Percentiles rank a stretch among this genome's conserved stretches.
Conservation (phyloP, 2,888 invertebrate species). For the Thecophora atra region DNA sequence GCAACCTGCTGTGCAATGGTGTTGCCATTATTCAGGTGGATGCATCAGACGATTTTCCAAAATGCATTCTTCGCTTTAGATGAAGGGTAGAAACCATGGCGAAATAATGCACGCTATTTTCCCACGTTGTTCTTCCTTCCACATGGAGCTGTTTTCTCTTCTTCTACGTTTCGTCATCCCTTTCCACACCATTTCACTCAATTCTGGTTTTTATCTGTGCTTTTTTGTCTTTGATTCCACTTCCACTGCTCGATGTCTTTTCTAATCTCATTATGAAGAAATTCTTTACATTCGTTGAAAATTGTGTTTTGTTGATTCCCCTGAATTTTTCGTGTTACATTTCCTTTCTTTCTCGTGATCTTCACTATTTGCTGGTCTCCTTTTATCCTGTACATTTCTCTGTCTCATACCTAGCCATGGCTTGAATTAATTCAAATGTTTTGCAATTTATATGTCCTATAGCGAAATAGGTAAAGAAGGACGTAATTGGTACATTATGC, state of each 20-base stretch:
- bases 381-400: background rate
- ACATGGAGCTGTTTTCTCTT: no score
- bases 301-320: background rate
- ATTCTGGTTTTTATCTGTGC: background rate
- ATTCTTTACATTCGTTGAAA: constrained; percentile 5
- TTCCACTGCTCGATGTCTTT: background rate
- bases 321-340: background rate
- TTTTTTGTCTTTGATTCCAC: background rate
- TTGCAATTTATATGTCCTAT: constrained; percentile 51
- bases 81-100: no score
- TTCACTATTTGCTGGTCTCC: background rate
- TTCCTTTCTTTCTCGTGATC: background rate
- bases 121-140: no score
- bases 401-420: background rate
- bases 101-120: no score
- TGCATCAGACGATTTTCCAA: background rate
- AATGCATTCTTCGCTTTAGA: constrained; percentile 4
- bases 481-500: no score
- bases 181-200: background rate
- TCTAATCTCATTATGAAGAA: constrained; percentile 20
- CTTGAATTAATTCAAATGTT: constrained; percentile 49
- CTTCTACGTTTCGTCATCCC: background rate
- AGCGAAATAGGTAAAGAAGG: no score
- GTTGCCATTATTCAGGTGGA: background rate
- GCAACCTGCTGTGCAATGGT: background rate